phyloP scores from a whole-genome alignment of 2,797 vertebrate species.

The Propithecus perrieri region DNA sequence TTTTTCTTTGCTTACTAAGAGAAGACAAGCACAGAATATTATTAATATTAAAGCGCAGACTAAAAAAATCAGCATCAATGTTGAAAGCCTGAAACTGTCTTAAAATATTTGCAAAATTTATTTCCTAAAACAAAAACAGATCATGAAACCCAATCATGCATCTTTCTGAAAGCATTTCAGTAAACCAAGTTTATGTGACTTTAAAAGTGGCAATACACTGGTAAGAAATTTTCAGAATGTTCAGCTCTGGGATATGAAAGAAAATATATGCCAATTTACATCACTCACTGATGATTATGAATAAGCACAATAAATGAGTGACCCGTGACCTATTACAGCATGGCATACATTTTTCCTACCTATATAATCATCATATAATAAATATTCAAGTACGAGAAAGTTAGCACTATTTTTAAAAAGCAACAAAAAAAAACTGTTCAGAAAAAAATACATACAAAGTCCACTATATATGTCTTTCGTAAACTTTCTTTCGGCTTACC shows the following conservation, averaged over 20 bases:
- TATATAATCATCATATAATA: constrained; percentile 41
- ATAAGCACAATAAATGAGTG: constrained; percentile 36
- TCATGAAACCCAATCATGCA: neutral
- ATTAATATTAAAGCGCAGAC: constrained; percentile 6
- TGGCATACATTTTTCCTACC: constrained; percentile 2
- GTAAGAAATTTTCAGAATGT: constrained; percentile 44
- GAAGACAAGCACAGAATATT: neutral
- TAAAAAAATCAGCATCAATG: constrained; percentile 22
- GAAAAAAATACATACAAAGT: neutral
- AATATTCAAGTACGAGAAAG: constrained; percentile 22
- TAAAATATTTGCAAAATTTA: constrained; percentile 37
- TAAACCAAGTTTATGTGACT: neutral
- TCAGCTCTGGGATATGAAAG: neutral
- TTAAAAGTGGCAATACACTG: neutral
- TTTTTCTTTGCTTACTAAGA: neutral
- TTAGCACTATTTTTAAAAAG: neutral
- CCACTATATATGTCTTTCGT: neutral
- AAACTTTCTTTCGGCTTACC: constrained; percentile 18
- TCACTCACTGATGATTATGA: constrained; percentile 34
- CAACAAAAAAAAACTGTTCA: neutral
- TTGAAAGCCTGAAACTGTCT: neutral
- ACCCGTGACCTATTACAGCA: constrained; percentile 29
- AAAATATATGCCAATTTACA: constrained; percentile 10
- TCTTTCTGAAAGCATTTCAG: neutral
- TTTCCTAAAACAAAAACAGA: constrained; percentile 41